Base-by-base conservation (phyloP, 2,888 invertebrate genomes). In the Cheiracanthium punctorium region DNA sequence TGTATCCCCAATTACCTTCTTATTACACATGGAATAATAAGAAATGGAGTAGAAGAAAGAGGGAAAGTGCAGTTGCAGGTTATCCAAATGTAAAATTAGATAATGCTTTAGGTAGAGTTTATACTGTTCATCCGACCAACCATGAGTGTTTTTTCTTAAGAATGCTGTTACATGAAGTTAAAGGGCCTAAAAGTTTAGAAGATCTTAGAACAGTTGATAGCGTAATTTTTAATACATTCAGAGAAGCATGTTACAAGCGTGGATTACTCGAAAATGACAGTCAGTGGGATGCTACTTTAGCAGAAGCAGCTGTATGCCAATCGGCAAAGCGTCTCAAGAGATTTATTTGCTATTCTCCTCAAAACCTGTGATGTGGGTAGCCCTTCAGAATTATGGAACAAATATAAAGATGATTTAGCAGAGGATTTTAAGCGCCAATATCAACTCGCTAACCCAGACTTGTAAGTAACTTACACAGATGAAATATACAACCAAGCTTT, bases 41-140 rank as follows among this genome's bases (percentile, higher is more conserved):
- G 10, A 32, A 8, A 12, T 32, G 10, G 17, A 24, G 12, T 41
- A 2, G 41, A 1, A 20, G 76, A 8, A 76, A 65, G 12, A 5
- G 8, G 0, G 28, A 28, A 14, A 4, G 4, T 0, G 0, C 14
- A 14, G 41, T 67, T 2, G 7, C 29, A 65, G 37, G 14, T 7
- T 24, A 72, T 65, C 28, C 52, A 14, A 43, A 24, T 7, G 17
- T 74, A 1, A 28, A 48, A n/a, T 30, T 17, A 7, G 14, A 2
- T n/a, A 0, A 67, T 41, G 28, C 64, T 28, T 5, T 76, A 7
- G 76, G 64, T 1, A 7, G 76, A 14, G 41, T 76, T 29, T 76
- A 76, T n/a, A 76, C 76, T 20, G 33, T 76, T 10, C 76, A 76
- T 65, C 65, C 65, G 5, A 67, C 2, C 8, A 52, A 73, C 29